Evolutionary conservation across 23 tunicate species (phyloP).

Genomic region (Botrylloides violaceus): DNA sequence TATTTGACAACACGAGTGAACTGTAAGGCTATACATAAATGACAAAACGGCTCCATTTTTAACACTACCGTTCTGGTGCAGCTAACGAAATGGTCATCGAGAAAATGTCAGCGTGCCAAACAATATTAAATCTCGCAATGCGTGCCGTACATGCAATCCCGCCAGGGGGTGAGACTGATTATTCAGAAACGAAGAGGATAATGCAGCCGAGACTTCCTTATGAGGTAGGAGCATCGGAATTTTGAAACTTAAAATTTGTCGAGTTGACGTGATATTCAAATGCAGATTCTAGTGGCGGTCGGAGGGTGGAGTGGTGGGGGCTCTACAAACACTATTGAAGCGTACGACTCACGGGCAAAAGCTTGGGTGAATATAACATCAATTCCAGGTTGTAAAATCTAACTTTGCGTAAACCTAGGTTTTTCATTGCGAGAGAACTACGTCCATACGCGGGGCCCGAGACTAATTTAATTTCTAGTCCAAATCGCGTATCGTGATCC

Average conservation of each 20-base stretch:
- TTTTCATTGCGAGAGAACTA: too few relatives aligned
- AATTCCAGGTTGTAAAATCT: constrained; percentile 39
- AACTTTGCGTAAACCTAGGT: too few relatives aligned
- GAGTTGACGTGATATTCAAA: too few relatives aligned
- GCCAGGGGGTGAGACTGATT: too few relatives aligned
- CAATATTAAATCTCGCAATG: constrained; percentile 67
- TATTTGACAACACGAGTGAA: constrained; percentile 83
- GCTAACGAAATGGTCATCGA: constrained; percentile 52
- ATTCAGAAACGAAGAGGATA: too few relatives aligned
- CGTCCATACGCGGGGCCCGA: too few relatives aligned
- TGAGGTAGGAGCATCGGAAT: too few relatives aligned
- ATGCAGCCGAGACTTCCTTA: constrained; percentile 53
- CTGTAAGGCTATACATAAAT: too few relatives aligned
- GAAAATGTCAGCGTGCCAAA: constrained; percentile 51
- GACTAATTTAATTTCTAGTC: too few relatives aligned
- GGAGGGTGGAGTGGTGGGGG: constrained; percentile 99
- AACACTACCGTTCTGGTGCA: not conserved
- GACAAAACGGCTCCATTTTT: too few relatives aligned
- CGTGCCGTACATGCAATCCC: constrained; percentile 61
- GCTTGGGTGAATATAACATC: constrained; percentile 87
- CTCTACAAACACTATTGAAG: constrained; percentile 92
- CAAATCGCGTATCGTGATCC: too few relatives aligned
- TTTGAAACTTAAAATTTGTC: too few relatives aligned
- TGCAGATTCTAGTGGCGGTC: constrained; percentile 68
- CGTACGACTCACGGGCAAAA: constrained; percentile 88